phyloP scores from a whole-genome alignment of 2,797 vertebrate genomes.

The Lagorchestes hirsutus region DNA sequence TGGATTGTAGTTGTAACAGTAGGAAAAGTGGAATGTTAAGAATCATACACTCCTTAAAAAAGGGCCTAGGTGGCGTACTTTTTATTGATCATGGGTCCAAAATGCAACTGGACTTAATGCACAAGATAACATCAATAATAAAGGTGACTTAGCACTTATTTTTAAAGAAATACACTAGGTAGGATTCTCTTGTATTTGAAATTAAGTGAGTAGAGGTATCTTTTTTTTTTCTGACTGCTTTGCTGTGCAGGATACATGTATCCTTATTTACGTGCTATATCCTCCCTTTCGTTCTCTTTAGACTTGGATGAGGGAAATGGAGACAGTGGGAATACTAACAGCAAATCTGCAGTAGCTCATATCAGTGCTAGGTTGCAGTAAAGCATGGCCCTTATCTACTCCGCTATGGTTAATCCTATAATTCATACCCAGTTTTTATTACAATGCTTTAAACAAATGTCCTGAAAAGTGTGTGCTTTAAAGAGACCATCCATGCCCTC shows the following conservation, averaged over 20 bases:
- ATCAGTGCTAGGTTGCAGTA: not conserved
- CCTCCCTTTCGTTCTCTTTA: constrained; percentile 17
- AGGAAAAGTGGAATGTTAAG: not conserved
- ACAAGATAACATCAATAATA: not conserved
- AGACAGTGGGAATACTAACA: not conserved
- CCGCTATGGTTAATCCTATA: not conserved
- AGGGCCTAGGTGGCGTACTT: not conserved
- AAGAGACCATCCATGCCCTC: constrained; percentile 1
- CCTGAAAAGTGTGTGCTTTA: not conserved
- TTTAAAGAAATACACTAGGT: constrained; percentile 15
- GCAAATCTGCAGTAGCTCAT: not conserved
- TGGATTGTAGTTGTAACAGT: not conserved
- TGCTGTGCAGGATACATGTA: not conserved
- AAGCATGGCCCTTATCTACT: not conserved
- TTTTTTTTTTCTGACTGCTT: constrained; percentile 29
- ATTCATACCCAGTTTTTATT: not conserved
- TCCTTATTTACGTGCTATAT: constrained; percentile 29
- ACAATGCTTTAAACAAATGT: not conserved
- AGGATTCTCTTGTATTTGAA: constrained; percentile 22
- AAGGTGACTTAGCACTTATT: not conserved
- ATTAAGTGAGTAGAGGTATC: constrained; percentile 44
- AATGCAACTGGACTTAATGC: constrained; percentile 9
- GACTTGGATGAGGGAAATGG: not conserved
- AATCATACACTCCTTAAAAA: not conserved
- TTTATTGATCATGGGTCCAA: constrained; percentile 12